Base-by-base conservation (phyloP, 2,888 invertebrate genomes). In the Pseudococcus viburni region DNA sequence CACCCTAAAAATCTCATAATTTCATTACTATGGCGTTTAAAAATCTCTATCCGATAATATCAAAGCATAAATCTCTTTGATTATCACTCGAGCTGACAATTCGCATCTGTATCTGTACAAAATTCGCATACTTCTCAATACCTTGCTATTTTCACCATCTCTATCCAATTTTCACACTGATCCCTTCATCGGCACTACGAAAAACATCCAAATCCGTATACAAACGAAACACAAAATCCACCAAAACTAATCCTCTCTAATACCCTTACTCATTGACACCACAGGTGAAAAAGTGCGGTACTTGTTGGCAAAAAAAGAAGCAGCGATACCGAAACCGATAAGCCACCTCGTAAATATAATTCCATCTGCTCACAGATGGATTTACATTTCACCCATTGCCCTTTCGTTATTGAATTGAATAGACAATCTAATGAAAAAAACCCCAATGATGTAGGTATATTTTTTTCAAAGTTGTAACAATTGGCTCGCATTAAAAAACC, bases 401-500 rank as follows among this genome's bases (percentile, higher is more conserved):
- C 26, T 33, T 33, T 33, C 26, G 26, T 55, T 55, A 59, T 6
- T 1, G 6, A 5, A n/a, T 19, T 64, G 73, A 68, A 68, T 68
- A 26, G 26, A 26, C 12, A 26, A 68, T 12, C 15, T 73, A 73
- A 73, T 73, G 17, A 33, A 73, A 73, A 8, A 68, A 33, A 5
- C 73, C 33, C 73, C 73, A 7, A 26, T 26, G 19, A 15, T 11
- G 68, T 26, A 26, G 11, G 26, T 68, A 17, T 26, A 1, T 26
- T 26, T 26, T 68, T 68, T 68, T 59, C n/a, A 3, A 22, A 64
- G 64, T 12, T 15, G 17, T 73, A 73, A 73, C 73, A 73, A 73
- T 73, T 17, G 73, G 64, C 64, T 64, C 8, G 33, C 15, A 73
- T 73, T 73, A 33, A 73, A 73, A 73, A 73, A 73, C 33, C 64